Evolutionary conservation across 2,888 invertebrate genomes (phyloP).

Genomic region (Merodon equestris): DNA sequence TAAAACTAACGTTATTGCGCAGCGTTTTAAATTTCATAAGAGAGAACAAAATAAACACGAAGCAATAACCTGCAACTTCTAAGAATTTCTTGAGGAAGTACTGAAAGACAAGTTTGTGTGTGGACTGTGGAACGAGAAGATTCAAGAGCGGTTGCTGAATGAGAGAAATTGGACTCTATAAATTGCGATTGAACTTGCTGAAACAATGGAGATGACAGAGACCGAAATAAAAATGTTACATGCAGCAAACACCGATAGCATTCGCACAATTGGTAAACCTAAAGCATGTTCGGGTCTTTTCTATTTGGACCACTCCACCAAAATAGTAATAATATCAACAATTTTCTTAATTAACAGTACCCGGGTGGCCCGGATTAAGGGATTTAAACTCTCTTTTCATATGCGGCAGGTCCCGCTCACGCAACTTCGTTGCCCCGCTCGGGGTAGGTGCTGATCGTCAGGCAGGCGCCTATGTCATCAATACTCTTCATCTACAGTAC

Average conservation of each 20-base stretch:
- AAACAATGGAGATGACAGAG: not conserved
- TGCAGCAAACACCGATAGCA: slow-evolving; percentile 7
- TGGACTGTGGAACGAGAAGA: slow-evolving; percentile 63
- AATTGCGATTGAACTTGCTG: slow-evolving; percentile 2
- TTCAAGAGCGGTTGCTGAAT: slow-evolving; percentile 65
- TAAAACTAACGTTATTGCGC: slow-evolving; percentile 40
- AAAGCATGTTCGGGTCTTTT: too few species aligned
- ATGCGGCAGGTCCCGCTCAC: too few species aligned
- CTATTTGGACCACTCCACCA: too few species aligned
- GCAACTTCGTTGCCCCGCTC: too few species aligned
- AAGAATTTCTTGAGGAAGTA: slow-evolving; percentile 62
- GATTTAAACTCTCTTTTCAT: too few species aligned
- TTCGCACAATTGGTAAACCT: slow-evolving; percentile 2
- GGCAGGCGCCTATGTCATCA: too few species aligned
- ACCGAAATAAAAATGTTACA: slow-evolving; percentile 10
- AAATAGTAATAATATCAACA: too few species aligned
- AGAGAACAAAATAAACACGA: slow-evolving; percentile 67
- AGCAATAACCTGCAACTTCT: slow-evolving; percentile 69
- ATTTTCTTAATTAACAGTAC: too few species aligned
- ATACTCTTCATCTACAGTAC: too few species aligned
- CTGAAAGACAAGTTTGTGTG: slow-evolving; percentile 69
- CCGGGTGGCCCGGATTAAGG: too few species aligned
- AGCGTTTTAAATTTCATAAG: slow-evolving; percentile 71
- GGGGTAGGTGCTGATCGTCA: too few species aligned
- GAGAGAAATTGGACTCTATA: slow-evolving; percentile 42